These are phyloP conservation scores for Luperina testacea DNA, from an alignment of 2,888 invertebrate genomes.

Conservation along the genomic window DNA sequence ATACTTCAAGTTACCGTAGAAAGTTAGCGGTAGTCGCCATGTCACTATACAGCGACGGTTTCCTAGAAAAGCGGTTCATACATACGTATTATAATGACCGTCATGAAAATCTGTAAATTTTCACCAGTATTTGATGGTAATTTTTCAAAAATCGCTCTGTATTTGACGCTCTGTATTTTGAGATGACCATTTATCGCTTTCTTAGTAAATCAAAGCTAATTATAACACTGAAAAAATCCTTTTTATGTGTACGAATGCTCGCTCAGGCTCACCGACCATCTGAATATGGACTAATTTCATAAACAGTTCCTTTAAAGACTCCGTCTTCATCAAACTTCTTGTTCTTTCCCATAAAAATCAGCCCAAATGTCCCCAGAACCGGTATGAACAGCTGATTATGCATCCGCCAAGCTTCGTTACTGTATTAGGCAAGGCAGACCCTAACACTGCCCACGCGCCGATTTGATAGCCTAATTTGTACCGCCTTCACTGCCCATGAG, in stretches of 20 bases:
- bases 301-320: background rate
- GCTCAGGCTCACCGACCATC: background rate
- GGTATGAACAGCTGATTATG: constrained; percentile 60
- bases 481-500: constrained; percentile 32
- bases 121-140: background rate
- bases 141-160: too few species aligned
- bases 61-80: background rate
- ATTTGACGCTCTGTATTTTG: too few species aligned
- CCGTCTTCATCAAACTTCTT: background rate
- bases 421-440: constrained; percentile 68
- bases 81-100: background rate
- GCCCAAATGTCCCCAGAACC: constrained; percentile 28
- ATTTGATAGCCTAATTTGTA: constrained; percentile 63
- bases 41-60: too few species aligned
- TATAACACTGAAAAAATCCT: background rate
- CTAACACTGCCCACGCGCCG: constrained; percentile 53
- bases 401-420: constrained; percentile 62
- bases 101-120: background rate
- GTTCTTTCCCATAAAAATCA: too few species aligned
- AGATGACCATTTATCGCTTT: background rate
- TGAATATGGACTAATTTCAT: background rate
- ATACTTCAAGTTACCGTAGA: background rate
- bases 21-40: background rate
- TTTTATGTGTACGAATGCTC: background rate
- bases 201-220: background rate